Evolutionary conservation across 1,140 invertebrate species (phyloP).

Genomic region (Dendrolimus punctatus): DNA sequence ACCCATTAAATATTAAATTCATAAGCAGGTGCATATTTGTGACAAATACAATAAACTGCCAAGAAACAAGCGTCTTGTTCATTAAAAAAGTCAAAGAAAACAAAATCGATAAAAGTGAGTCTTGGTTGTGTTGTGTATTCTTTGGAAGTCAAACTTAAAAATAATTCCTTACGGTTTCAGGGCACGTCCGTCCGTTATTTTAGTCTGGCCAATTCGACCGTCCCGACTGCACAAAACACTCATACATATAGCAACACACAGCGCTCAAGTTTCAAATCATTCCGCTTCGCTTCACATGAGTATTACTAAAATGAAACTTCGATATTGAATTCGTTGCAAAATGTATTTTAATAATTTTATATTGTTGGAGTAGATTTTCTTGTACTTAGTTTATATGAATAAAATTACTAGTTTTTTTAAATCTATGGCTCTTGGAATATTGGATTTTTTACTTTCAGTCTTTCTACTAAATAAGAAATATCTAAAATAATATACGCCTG

Average conservation of each 20-base stretch:
- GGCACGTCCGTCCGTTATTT: constrained; percentile 58
- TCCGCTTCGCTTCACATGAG: constrained; percentile 26
- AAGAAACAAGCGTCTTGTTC: too few relatives aligned
- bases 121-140: constrained; percentile 17
- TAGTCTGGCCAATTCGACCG: constrained; percentile 45
- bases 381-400: too few relatives aligned
- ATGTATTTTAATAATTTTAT: constrained; percentile 2
- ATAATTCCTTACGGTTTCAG: constrained; percentile 51
- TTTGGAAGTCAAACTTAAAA: constrained; percentile 26
- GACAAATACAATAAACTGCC: too few relatives aligned
- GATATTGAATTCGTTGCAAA: constrained; percentile 15
- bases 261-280: constrained; percentile 40
- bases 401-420: too few relatives aligned
- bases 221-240: constrained; percentile 18
- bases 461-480: too few relatives aligned
- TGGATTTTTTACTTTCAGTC: too few relatives aligned
- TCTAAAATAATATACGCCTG: too few relatives aligned
- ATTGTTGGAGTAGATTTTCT: not conserved
- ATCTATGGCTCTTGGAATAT: too few relatives aligned
- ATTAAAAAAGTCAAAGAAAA: too few relatives aligned
- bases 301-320: constrained; percentile 33
- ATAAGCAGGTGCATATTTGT: too few relatives aligned
- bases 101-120: not conserved
- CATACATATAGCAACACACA: constrained; percentile 1
- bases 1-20: too few relatives aligned